phyloP scores from a whole-genome alignment of 2,113 vertebrate species.

The Gadus macrocephalus region DNA sequence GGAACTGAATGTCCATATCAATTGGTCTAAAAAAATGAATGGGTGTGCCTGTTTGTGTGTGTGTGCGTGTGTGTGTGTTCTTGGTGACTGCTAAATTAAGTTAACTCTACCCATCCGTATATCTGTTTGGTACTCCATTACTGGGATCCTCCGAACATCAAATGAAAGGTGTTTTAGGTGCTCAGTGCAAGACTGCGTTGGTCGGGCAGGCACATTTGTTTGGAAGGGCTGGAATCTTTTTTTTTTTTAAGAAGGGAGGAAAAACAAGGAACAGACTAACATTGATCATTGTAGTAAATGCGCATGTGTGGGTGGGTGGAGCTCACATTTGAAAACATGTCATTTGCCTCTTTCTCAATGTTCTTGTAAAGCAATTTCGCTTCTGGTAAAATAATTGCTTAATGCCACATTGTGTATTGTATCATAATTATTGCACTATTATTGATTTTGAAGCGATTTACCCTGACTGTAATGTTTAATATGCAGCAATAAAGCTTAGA shows the following conservation, averaged over 20 bases:
- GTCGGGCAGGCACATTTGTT: constrained; percentile 2
- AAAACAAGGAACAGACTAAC: background rate
- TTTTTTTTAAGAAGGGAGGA: background rate
- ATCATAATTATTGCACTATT: constrained; percentile 72
- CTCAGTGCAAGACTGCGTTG: background rate
- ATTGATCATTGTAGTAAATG: constrained; percentile 32
- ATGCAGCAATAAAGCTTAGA: constrained; percentile 77
- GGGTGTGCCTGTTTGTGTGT: background rate
- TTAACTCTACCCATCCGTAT: constrained; percentile 21
- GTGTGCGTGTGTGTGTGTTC: background rate
- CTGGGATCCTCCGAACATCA: constrained; percentile 27
- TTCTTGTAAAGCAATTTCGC: constrained; percentile 64
- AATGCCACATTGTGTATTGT: constrained; percentile 69
- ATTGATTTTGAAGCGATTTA: constrained; percentile 68
- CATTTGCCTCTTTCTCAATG: constrained; percentile 42
- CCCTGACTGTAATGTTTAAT: constrained; percentile 67
- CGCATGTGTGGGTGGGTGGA: constrained; percentile 9
- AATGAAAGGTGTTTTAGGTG: constrained; percentile 13
- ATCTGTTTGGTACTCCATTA: constrained; percentile 43
- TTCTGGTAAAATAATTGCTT: constrained; percentile 68
- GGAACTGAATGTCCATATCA: background rate
- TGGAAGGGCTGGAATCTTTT: background rate
- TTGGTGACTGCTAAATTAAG: constrained; percentile 2
- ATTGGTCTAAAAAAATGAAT: constrained; percentile 15
- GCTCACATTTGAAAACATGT: constrained; percentile 22